phyloP scores from a whole-genome alignment of 1,140 invertebrate genomes.

The Contarinia nasturtii region DNA sequence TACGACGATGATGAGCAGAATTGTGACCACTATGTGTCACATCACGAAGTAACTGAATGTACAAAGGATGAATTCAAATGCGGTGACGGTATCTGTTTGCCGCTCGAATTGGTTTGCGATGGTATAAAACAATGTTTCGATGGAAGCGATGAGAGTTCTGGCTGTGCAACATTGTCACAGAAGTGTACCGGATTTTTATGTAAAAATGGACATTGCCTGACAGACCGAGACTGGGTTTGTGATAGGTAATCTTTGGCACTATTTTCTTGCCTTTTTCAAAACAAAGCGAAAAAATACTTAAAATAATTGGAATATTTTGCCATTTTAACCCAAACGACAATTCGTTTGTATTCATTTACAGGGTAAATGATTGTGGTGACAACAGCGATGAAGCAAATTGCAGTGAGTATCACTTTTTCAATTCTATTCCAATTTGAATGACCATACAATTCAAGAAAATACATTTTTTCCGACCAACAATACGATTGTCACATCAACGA shows the following conservation, averaged over 20 bases:
- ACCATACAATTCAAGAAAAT: no score
- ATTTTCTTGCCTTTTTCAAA: slow-evolving; percentile 42
- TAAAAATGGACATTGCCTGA: slow-evolving; percentile 15
- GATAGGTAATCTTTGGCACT: slow-evolving; percentile 33
- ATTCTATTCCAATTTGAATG: no score
- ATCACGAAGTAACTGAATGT: slow-evolving; percentile 13
- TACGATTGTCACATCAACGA: not conserved
- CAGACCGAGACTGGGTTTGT: slow-evolving; percentile 14
- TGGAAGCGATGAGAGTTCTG: slow-evolving; percentile 45
- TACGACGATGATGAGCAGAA: slow-evolving; percentile 35
- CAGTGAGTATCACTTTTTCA: no score
- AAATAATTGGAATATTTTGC: not conserved
- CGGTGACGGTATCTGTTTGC: slow-evolving; percentile 28
- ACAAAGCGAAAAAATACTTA: slow-evolving; percentile 31
- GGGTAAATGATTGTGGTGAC: slow-evolving; percentile 44
- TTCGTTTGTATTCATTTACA: no score
- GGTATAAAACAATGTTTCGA: slow-evolving; percentile 55
- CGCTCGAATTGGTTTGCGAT: slow-evolving; percentile 43
- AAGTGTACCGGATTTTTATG: slow-evolving; percentile 16
- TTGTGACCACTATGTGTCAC: slow-evolving; percentile 18
- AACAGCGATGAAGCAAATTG: slow-evolving; percentile 40
- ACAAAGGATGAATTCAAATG: slow-evolving; percentile 33
- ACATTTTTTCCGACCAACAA: no score
- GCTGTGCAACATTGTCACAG: slow-evolving; percentile 23
- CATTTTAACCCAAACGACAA: no score